A percentile compares a stretch with the other conserved stretches of the same genome.
Evolutionary conservation across 2,113 vertebrate species (phyloP).

Genomic region (Callocephalon fimbriatum): DNA sequence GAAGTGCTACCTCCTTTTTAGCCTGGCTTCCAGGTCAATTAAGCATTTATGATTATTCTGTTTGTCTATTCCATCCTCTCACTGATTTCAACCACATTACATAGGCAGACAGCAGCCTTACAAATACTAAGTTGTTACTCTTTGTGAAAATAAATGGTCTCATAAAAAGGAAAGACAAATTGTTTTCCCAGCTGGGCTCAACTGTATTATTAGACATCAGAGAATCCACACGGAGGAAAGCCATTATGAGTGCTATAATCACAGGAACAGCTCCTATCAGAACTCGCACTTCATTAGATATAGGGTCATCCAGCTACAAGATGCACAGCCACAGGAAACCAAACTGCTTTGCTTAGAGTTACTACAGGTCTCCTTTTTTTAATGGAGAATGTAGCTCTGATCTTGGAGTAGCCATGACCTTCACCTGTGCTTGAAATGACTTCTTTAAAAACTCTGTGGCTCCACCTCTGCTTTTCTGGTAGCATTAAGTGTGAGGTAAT

Average conservation of each 20-base stretch:
- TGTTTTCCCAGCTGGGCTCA: not conserved
- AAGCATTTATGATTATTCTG: not conserved
- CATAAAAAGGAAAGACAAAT: not conserved
- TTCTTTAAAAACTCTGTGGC: not conserved
- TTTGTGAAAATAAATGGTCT: not conserved
- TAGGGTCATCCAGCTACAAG: not conserved
- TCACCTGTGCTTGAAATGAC: not conserved
- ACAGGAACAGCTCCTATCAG: not conserved
- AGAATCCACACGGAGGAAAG: not conserved
- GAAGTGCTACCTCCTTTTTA: not conserved
- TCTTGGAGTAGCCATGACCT: not conserved
- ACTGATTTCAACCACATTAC: not conserved
- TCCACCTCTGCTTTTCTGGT: conserved; percentile 7
- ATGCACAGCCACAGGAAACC: not conserved
- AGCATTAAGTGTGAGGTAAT: not conserved
- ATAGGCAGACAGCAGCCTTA: not conserved
- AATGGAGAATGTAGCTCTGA: not conserved
- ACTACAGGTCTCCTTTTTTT: not conserved
- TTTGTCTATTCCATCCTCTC: not conserved
- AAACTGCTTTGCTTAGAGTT: not conserved
- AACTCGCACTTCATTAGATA: not conserved
- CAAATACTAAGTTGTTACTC: not conserved
- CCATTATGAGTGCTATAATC: not conserved
- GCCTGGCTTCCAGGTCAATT: not conserved
- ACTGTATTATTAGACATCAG: not conserved